phyloP scores from a whole-genome alignment of 2,888 invertebrate genomes.

The Calephelis perditalis region DNA sequence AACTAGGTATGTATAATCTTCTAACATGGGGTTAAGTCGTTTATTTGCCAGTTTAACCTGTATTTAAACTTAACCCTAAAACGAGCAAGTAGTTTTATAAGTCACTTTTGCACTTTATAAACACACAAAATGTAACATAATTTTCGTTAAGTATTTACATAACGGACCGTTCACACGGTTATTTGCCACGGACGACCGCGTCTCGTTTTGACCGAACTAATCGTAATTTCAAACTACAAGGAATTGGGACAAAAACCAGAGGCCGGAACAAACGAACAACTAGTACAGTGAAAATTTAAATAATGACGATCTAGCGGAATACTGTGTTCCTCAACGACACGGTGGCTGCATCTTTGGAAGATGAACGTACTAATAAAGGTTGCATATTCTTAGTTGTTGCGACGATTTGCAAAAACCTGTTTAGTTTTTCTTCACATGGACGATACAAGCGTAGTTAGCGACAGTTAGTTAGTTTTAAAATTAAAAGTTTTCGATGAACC shows the following conservation, averaged over 20 bases:
- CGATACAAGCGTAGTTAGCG: too few relatives aligned
- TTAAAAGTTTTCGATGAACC: too few relatives aligned
- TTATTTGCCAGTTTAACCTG: too few relatives aligned
- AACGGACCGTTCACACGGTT: constrained; percentile 73
- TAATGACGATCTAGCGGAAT: constrained; percentile 74
- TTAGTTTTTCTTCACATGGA: too few relatives aligned
- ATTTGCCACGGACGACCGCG: constrained; percentile 69
- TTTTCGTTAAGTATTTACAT: constrained; percentile 43
- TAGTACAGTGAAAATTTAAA: constrained; percentile 75
- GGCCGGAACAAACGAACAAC: constrained; percentile 75
- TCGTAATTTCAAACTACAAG: constrained; percentile 70
- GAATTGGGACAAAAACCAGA: constrained; percentile 71
- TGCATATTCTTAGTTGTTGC: neutral
- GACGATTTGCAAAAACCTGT: too few relatives aligned
- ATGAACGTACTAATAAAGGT: constrained; percentile 6
- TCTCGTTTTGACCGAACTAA: constrained; percentile 67
- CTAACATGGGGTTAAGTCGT: too few relatives aligned
- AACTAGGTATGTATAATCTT: too few relatives aligned
- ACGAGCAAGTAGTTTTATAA: too few relatives aligned
- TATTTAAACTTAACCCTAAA: too few relatives aligned
- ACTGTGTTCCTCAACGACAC: constrained; percentile 65
- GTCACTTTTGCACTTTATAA: too few relatives aligned
- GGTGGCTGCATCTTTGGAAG: constrained; percentile 44
- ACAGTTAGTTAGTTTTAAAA: too few relatives aligned
- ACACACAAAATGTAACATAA: neutral